A percentile compares a stretch with the other conserved stretches of the same genome.
phyloP scores from a whole-genome alignment of 2,888 invertebrate species.

The Vandiemenella viatica region DNA sequence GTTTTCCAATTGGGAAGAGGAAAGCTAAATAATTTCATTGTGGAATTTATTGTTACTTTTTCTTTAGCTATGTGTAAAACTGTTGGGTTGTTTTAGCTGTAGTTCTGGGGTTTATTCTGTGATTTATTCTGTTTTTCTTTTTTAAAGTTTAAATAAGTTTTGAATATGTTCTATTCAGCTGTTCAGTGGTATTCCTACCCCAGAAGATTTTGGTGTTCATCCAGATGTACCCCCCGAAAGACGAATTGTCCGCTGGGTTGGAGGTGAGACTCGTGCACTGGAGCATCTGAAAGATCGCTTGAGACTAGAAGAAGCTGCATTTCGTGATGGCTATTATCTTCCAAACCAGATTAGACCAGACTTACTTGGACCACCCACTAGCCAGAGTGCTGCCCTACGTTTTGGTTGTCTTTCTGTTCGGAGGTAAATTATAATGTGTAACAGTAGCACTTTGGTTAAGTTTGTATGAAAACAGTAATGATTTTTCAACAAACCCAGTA shows the following conservation, averaged over 20 bases:
- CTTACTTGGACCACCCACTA: constrained; percentile 47
- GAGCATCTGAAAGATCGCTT: constrained; percentile 40
- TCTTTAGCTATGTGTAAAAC: no score
- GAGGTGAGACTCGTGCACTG: constrained; percentile 49
- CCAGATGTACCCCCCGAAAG: constrained; percentile 33
- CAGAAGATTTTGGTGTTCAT: constrained; percentile 39
- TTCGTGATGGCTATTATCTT: constrained; percentile 39
- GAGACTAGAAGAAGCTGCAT: constrained; percentile 29
- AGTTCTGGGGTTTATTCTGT: not conserved
- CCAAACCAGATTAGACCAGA: constrained; percentile 56
- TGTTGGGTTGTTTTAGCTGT: no score
- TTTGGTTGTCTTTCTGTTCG: constrained; percentile 58
- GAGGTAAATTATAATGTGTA: constrained; percentile 26
- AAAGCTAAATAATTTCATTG: no score
- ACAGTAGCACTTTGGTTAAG: not conserved
- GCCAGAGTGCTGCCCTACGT: constrained; percentile 52
- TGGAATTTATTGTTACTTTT: no score
- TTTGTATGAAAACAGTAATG: no score
- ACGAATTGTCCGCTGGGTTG: constrained; percentile 42
- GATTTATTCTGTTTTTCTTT: no score
- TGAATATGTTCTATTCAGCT: no score
- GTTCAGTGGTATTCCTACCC: constrained; percentile 32
- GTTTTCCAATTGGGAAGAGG: no score
- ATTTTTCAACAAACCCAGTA: no score
- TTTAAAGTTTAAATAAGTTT: no score